Base-by-base conservation (phyloP, 1,140 invertebrate genomes). In the Solenopsis fugax region DNA sequence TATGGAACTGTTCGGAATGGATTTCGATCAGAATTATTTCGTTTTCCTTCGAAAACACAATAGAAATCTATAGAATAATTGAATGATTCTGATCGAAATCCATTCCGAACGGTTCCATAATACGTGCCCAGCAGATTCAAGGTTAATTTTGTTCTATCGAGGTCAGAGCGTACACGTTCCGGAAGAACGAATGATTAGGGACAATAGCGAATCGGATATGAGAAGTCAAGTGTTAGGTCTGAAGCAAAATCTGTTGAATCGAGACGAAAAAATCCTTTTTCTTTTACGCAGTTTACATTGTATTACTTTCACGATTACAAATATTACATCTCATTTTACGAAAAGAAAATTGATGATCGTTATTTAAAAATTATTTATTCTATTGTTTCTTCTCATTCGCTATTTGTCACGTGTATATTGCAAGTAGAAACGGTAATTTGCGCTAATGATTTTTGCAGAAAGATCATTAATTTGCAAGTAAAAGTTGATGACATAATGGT, bases 181-280 rank as follows among this genome's bases (percentile, higher is more conserved):
- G 62, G 6, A 71, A 86, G 65, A 69, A 72, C 48, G 21, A 58
- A 24, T 48, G 24, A 86, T 86, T 72, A 72, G 41, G 54, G 18
- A 85, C 29, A 60, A 72, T 60, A 34, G 41, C 52, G 52, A 82
- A 34, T 82, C 10, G 18, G 37, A 82, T 52, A 7, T 71, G 37
- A 13, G 6, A 58, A 72, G 67, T 34, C 41, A 72, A 82, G 37
- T 58, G 24, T 82, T 21, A 18, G 37, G 6, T 60, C 24, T 16
- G 37, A 45, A 21, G 56, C 6, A 29, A 18, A 56, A 0, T 48
- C 71, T 21, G 18, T 37, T 48, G 1, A 29, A 71, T 81, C 10
- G 16, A 71, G 3, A 48, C n/a, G 16, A 52, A 37, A 67, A 12
- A 80, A 52, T 52, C 41, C 4, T 12, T 13, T 21, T 34, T 62